Conservation (phyloP, 1,140 invertebrate genomes). For the Monochamus saltuarius region DNA sequence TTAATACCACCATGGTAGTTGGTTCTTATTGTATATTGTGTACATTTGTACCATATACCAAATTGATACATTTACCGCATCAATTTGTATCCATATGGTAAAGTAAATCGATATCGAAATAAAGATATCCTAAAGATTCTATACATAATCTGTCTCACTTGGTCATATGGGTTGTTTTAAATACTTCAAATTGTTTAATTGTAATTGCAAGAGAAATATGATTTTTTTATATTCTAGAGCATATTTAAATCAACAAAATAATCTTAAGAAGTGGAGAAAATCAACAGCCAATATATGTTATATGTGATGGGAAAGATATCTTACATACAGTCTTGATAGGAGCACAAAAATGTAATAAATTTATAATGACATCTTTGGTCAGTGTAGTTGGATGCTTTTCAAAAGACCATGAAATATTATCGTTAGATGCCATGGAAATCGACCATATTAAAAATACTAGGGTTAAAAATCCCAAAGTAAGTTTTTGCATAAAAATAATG, state of each 20-base stretch:
- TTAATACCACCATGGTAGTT: no score
- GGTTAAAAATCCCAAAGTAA: no score
- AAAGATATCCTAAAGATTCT: no score
- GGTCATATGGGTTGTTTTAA: no score
- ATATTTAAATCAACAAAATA: constrained; percentile 11
- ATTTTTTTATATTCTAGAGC: constrained; percentile 11
- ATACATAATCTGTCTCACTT: no score
- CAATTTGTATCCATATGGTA: no score
- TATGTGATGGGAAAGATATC: constrained; percentile 27
- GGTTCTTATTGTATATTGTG: no score
- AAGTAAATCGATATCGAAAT: no score
- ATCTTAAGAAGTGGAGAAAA: background rate
- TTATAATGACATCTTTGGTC: constrained; percentile 7
- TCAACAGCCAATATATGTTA: constrained; percentile 16
- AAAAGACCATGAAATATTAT: constrained; percentile 12
- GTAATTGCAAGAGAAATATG: background rate
- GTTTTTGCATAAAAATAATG: no score
- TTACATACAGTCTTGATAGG: constrained; percentile 27
- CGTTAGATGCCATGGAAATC: constrained; percentile 19
- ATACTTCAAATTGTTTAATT: constrained; percentile 1
- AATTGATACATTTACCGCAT: no score
- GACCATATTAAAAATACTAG: background rate
- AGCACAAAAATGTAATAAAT: background rate
- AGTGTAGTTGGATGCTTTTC: constrained; percentile 17
- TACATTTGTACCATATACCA: no score